A percentile compares a stretch with the other conserved stretches of the same genome.
Evolutionary conservation across 2,888 invertebrate genomes (phyloP).

Genomic region (Polietes domitor): DNA sequence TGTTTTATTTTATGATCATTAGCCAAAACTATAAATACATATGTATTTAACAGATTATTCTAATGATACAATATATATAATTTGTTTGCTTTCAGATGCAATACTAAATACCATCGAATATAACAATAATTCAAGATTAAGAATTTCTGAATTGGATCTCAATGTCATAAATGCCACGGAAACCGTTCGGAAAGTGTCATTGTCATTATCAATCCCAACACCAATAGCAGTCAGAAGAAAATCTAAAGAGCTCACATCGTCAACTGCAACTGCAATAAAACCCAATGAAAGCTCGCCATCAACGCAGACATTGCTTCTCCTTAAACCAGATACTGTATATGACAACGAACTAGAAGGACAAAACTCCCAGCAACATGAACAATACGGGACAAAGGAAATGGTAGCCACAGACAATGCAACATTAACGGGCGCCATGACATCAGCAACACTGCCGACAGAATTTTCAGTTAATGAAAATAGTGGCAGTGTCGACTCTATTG

Average conservation of each 20-base stretch:
- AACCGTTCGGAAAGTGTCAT: slow-evolving; percentile 28
- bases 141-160: slow-evolving; percentile 25
- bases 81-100: slow-evolving; percentile 49
- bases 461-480: not conserved
- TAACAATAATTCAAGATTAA: slow-evolving; percentile 26
- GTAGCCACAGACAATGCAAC: slow-evolving; percentile 32
- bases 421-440: slow-evolving; percentile 35
- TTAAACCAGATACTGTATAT: slow-evolving; percentile 14
- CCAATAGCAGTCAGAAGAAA: slow-evolving; percentile 8
- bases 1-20: too few species aligned
- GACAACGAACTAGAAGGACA: not conserved
- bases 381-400: not conserved
- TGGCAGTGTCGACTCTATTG: not conserved
- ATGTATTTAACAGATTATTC: too few species aligned
- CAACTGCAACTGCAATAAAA: slow-evolving; percentile 25
- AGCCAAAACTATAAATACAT: too few species aligned
- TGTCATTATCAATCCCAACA: slow-evolving; percentile 15
- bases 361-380: not conserved
- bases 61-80: too few species aligned
- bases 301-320: slow-evolving; percentile 20
- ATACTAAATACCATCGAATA: slow-evolving; percentile 42
- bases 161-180: slow-evolving; percentile 35
- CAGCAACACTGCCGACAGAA: slow-evolving; percentile 63
- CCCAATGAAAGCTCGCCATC: not conserved
- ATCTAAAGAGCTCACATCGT: not conserved